Evolutionary conservation across 2,113 vertebrate species (phyloP).

Genomic region (Podarcis muralis): DNA sequence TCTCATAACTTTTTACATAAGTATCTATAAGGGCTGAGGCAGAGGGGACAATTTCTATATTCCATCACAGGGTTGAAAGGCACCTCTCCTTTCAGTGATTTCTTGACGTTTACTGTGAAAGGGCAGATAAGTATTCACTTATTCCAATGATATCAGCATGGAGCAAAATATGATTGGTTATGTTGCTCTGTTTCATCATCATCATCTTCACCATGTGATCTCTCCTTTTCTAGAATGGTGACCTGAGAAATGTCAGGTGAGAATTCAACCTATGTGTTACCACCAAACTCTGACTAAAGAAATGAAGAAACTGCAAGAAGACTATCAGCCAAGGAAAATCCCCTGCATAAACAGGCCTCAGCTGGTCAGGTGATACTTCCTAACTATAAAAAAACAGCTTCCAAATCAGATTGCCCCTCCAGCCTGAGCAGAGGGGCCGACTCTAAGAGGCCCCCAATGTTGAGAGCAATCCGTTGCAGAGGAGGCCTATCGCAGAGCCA

Average conservation of each 20-base stretch:
- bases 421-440: neutral
- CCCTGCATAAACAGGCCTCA: no score
- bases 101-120: neutral
- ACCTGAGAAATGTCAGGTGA: no score
- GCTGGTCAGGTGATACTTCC: no score
- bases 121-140: neutral
- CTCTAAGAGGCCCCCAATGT: no score
- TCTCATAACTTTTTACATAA: neutral
- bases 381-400: no score
- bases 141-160: neutral
- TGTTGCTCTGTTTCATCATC: neutral
- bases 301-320: no score
- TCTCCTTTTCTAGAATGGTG: neutral
- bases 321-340: no score
- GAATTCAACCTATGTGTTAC: no score
- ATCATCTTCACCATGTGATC: neutral
- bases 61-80: neutral
- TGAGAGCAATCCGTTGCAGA: no score
- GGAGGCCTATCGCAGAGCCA: no score
- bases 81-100: neutral
- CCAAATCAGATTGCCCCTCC: neutral
- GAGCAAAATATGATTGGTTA: neutral
- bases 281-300: no score
- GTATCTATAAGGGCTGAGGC: neutral
- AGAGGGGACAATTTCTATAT: neutral